Evolutionary conservation across 2,888 invertebrate genomes (phyloP).

Genomic region (Apodemia hepburni): DNA sequence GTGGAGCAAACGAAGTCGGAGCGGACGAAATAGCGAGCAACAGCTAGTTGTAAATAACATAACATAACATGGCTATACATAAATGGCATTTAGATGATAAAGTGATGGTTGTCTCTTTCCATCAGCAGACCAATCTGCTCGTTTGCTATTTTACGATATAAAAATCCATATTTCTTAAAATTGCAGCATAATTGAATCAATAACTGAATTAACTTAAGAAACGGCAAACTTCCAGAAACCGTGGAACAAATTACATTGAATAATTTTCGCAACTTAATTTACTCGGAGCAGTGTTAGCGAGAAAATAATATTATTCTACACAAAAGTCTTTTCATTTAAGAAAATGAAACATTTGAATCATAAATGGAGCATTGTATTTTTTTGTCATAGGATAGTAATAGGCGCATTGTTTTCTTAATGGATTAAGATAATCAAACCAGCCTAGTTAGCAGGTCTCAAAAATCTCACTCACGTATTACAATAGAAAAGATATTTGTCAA

Average conservation of each 20-base stretch:
- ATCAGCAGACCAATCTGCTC: too few species aligned
- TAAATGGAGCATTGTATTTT: not conserved
- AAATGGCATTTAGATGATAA: too few species aligned
- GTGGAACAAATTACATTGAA: constrained; percentile 28
- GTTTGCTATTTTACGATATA: too few species aligned
- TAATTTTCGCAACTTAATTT: constrained; percentile 30
- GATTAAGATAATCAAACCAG: not conserved
- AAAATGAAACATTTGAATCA: not conserved
- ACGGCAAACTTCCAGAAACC: constrained; percentile 19
- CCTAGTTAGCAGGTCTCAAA: not conserved
- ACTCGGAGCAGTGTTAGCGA: constrained; percentile 24
- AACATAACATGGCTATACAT: too few species aligned
- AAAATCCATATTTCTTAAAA: not conserved
- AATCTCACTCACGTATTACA: too few species aligned
- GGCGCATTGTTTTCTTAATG: not conserved
- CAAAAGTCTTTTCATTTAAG: not conserved
- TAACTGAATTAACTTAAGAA: not conserved
- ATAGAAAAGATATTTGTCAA: too few species aligned
- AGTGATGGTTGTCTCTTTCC: too few species aligned
- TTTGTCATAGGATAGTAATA: not conserved
- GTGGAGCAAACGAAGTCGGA: too few species aligned
- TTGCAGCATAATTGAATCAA: not conserved
- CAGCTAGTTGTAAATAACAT: too few species aligned
- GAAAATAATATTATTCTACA: constrained; percentile 18
- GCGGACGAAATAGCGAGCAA: too few species aligned